Evolutionary conservation across 1,140 invertebrate genomes (phyloP).

Genomic region (Drosophila tani): DNA sequence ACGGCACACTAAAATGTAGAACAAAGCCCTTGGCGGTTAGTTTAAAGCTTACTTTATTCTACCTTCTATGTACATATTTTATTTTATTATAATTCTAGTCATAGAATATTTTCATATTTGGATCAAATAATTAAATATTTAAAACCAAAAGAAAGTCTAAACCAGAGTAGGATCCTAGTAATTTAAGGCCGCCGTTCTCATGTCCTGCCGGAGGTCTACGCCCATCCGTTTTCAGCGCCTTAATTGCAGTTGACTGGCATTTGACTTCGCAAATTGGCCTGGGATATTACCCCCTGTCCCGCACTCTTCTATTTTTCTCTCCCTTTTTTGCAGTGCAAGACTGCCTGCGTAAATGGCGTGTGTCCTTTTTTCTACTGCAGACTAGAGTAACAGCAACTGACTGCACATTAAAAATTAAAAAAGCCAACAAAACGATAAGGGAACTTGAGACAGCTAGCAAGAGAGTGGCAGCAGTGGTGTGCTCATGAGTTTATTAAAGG

Average conservation of each 20-base stretch:
- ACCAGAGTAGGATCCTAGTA: not conserved
- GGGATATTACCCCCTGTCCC: constrained; percentile 23
- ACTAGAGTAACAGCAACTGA: constrained; percentile 56
- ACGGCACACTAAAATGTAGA: not conserved
- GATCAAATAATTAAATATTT: not conserved
- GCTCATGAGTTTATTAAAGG: not conserved
- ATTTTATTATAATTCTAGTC: too few species aligned
- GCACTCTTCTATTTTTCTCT: not conserved
- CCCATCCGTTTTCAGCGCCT: constrained; percentile 47
- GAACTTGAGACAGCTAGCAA: constrained; percentile 21
- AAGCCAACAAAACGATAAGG: constrained; percentile 52
- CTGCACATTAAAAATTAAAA: constrained; percentile 84
- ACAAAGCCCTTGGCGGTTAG: not conserved
- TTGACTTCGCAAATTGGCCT: constrained; percentile 79
- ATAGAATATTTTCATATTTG: not conserved
- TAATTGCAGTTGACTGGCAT: constrained; percentile 83
- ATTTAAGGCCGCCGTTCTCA: constrained; percentile 2
- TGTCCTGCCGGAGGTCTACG: constrained; percentile 12
- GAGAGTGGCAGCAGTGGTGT: constrained; percentile 3
- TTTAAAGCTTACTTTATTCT: too few species aligned
- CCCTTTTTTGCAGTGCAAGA: constrained; percentile 30
- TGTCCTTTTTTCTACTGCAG: constrained; percentile 50
- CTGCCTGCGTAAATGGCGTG: constrained; percentile 74
- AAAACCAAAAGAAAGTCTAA: not conserved
- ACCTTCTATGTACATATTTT: too few species aligned